A percentile compares a stretch with the other conserved stretches of the same genome.
phyloP scores from a whole-genome alignment of 1,140 invertebrate genomes.

The Adelges cooleyi region DNA sequence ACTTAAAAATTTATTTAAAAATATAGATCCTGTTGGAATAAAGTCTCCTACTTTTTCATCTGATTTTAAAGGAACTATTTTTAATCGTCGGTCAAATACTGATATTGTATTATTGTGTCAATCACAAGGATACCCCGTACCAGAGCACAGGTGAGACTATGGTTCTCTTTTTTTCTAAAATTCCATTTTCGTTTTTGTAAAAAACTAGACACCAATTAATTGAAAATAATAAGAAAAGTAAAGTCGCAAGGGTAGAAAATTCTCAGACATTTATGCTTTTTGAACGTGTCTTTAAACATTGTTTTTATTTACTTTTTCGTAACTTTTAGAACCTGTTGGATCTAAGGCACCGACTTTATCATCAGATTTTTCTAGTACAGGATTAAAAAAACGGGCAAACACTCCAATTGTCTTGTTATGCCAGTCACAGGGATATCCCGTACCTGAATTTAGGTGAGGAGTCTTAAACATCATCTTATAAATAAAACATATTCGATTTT shows the following conservation, averaged over 20 bases:
- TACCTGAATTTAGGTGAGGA: slow-evolving; percentile 42
- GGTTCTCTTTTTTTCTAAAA: too few species aligned
- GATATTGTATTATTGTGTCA: slow-evolving; percentile 51
- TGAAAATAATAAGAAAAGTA: too few species aligned
- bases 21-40: slow-evolving; percentile 46
- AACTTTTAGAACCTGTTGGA: slow-evolving; percentile 43
- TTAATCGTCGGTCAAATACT: slow-evolving; percentile 39
- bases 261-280: slow-evolving; percentile 14
- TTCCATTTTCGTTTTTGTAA: too few species aligned
- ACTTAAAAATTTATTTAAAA: too few species aligned
- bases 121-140: slow-evolving; percentile 57
- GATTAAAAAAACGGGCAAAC: slow-evolving; percentile 32
- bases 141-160: slow-evolving; percentile 51
- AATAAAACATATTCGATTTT: too few species aligned
- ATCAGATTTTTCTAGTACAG: slow-evolving; percentile 37
- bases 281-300: neutral
- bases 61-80: slow-evolving; percentile 39
- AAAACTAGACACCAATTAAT: too few species aligned
- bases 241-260: neutral
- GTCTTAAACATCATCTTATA: neutral
- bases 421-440: slow-evolving; percentile 39
- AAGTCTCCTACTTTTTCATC: slow-evolving; percentile 46
- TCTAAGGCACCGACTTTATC: slow-evolving; percentile 47
- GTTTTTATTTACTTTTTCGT: neutral
- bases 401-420: slow-evolving; percentile 32